phyloP scores from a whole-genome alignment of 1,140 invertebrate species.

The Drosophila ficusphila region DNA sequence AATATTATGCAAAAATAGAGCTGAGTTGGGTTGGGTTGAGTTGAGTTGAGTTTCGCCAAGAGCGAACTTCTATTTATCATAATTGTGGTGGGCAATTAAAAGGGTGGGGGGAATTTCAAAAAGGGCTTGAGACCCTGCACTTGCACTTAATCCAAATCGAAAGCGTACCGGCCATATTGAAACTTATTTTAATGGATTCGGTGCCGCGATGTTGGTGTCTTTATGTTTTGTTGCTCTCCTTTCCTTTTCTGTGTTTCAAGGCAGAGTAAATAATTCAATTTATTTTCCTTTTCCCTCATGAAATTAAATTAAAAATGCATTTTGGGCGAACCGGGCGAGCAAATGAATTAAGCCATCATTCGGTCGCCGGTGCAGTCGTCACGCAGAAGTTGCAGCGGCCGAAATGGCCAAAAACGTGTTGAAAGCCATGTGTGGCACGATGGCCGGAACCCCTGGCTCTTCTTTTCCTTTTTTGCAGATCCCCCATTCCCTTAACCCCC shows the following conservation, averaged over 20 bases:
- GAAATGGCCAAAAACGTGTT: slow-evolving; percentile 77
- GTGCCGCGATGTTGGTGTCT: slow-evolving; percentile 46
- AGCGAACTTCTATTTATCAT: slow-evolving; percentile 56
- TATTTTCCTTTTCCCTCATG: slow-evolving; percentile 32
- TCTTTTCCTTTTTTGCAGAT: not conserved
- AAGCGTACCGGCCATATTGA: slow-evolving; percentile 51
- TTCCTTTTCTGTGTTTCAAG: not conserved
- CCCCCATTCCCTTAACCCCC: slow-evolving; percentile 1
- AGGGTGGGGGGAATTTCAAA: not conserved
- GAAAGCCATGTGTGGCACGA: slow-evolving; percentile 76
- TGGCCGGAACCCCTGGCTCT: not conserved
- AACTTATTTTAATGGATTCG: slow-evolving; percentile 70
- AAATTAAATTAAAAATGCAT: slow-evolving; percentile 82
- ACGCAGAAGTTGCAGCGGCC: slow-evolving; percentile 47
- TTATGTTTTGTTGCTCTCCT: not conserved
- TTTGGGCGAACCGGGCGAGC: slow-evolving; percentile 44
- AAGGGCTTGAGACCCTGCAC: not conserved
- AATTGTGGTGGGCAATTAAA: slow-evolving; percentile 70
- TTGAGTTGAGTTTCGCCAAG: slow-evolving; percentile 3
- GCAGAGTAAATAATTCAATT: slow-evolving; percentile 56
- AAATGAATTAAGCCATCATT: slow-evolving; percentile 78
- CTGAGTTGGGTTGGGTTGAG: too few species aligned
- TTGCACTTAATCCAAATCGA: slow-evolving; percentile 70
- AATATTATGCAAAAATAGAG: slow-evolving; percentile 61
- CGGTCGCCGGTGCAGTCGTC: slow-evolving; percentile 44